Conservation (phyloP, 2,888 invertebrate genomes). For the Lasioglossum malachurum region DNA sequence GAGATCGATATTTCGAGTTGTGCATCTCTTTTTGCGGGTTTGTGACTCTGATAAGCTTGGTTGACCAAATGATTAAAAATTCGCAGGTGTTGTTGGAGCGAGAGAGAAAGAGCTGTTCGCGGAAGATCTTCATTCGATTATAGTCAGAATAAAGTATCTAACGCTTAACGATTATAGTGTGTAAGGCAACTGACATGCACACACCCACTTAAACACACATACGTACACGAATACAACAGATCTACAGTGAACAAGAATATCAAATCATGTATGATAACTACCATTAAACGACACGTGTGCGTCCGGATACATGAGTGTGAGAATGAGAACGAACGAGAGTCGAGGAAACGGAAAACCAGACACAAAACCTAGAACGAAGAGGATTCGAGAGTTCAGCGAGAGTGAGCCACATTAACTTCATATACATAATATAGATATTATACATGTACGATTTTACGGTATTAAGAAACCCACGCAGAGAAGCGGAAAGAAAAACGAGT, state of each 20-base stretch:
- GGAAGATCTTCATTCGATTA: slow-evolving; percentile 59
- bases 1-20: neutral
- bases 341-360: slow-evolving; percentile 14
- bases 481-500: slow-evolving; percentile 57
- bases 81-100: slow-evolving; percentile 42
- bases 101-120: slow-evolving; percentile 42
- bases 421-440: slow-evolving; percentile 54
- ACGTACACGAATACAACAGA: neutral
- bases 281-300: slow-evolving; percentile 59
- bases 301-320: slow-evolving; percentile 36
- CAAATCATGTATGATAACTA: slow-evolving; percentile 72
- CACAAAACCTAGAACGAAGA: slow-evolving; percentile 19
- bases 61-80: slow-evolving; percentile 36
- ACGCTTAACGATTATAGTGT: slow-evolving; percentile 62
- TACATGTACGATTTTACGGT: slow-evolving; percentile 59
- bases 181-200: slow-evolving; percentile 39
- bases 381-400: slow-evolving; percentile 40
- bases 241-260: slow-evolving; percentile 64
- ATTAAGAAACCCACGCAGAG: slow-evolving; percentile 58
- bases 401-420: slow-evolving; percentile 55
- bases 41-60: slow-evolving; percentile 8
- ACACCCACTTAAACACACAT: slow-evolving; percentile 20
- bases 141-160: slow-evolving; percentile 49
- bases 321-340: slow-evolving; percentile 30
- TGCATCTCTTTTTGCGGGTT: slow-evolving; percentile 36